Base-by-base conservation (phyloP, 2,797 vertebrate genomes). In the Sebastes hopkinsi region DNA sequence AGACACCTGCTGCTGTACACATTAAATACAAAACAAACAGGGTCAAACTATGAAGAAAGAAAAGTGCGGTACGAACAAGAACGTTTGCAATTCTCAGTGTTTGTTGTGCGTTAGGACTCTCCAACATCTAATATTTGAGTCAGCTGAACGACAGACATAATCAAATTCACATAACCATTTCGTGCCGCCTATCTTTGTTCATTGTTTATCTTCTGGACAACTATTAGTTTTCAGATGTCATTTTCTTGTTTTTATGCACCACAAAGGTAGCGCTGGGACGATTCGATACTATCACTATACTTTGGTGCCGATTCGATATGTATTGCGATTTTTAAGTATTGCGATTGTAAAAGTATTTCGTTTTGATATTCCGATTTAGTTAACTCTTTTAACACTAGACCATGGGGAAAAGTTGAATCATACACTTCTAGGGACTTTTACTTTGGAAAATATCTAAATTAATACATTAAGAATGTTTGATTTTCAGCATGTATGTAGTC, bases 391-490 rank as follows among this genome's bases (percentile, higher is more conserved):
- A 42, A 42, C 16, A 18, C 42, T 46, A 46, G 42, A 46, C 42
- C 16, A 42, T 42, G 36, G 36, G 36, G 0, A 14, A 38, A 13
- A 38, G 14, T 16, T 42, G 16, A 46, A 46, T 46, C 42, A 46
- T 46, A 18, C 42, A 18, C 6, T 18, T 3, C 42, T 0, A 46
- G 6, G 16, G 16, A 1, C 42, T 46, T 46, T 46, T 46, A 46
- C 42, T 46, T 46, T 46, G 1, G 42, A 18, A 46, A 46, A 46
- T 7, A 0, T 46, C 42, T 46, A 16, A 46, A 46, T 46, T 46
- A 46, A 46, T 46, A 0, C 0, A 46, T 1, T 18, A 18, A 46
- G 1, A 46, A 46, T 46, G 42, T 0, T 42, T 42, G 16, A 46
- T 46, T 18, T 46, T 46, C 42, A 18, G 14, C 42, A 46, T 46